Base-by-base conservation (phyloP, 2,888 invertebrate species). In the Brachyptera risi region DNA sequence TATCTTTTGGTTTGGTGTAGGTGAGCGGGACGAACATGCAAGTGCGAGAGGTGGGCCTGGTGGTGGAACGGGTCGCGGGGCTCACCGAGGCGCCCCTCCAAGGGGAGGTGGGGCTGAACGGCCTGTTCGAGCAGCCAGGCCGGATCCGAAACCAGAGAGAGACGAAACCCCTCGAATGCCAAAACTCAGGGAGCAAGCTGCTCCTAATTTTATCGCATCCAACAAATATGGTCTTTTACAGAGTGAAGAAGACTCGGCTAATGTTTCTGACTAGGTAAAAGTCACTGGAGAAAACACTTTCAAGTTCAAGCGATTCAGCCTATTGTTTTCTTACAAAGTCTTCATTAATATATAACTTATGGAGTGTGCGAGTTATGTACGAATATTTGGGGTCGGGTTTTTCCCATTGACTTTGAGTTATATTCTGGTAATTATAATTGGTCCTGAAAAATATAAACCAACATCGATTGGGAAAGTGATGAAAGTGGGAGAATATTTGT, bases 121-220 rank as follows among this genome's bases (percentile, higher is more conserved):
- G n/a, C n/a, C n/a, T n/a, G n/a, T n/a, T 5, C 15, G 38, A 11
- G 23, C 19, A n/a, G 35, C 19, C 15, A 23, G 9, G n/a, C 24
- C 23, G 35, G 23, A 23, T 50, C 58, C 35, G 44, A 56, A 17
- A 60, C 51, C n/a, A 56, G 59, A 27, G 40, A 59, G 19, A 51
- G 71, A 78, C 31, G 66, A 63, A 27, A 38, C 59, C 49, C 76
- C 73, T 61, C 73, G 73, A 68, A 80, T 89, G 84, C 88, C 89
- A 71, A 88, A 88, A 75, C 76, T 86, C 70, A 84, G 84, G 72
- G 86, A 87, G 73, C 83, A 84, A 67, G 84, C 86, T 73, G 83
- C 85, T 75, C 87, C 88, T 19, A 54, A 54, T 19, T 54, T 54
- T 15, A 35, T 35, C 9, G 54, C 24, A 11, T 13, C 35, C 37